Evolutionary conservation across 2,797 vertebrate species (phyloP), one percentile per base, ranked within the genome.

Genomic region (Crypturellus tataupa): DNA sequence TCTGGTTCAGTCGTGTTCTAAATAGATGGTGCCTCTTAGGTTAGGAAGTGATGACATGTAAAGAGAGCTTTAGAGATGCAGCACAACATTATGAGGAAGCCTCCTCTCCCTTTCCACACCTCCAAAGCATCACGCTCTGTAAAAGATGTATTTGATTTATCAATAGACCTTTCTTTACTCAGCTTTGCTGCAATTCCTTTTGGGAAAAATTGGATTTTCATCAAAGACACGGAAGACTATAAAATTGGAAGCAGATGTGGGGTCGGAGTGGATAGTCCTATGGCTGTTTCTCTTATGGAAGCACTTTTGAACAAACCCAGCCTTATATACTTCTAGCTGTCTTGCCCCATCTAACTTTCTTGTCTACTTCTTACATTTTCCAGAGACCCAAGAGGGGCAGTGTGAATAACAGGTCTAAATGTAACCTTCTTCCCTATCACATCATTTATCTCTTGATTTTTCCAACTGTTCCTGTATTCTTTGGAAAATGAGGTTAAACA

Each of bases 191-290:
- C 68, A 77, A 72, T 90, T 95, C 87, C 94, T 95, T 95, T 95
- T 79, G 76, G 94, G 89, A 83, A 86, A 95, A 96, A 83, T 20
- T 85, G 76, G 40, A 79, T 91, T 96, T 96, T 94, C 95, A 95
- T 95, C 96, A 94, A 96, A 96, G 91, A 93, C 89, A 82, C 68
- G 82, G 79, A 90, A 88, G 87, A 78, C 84, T 94, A 89, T 82
- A 73, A 95, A 95, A 96, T 97, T 97, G 95, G 91, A 96, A 96
- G 92, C 95, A 97, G 94, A 96, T 96, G 94, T 94, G 84, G 87
- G 35, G 47, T 76, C 88, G 88, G 75, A 80, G 71, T 93, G 83
- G 87, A 89, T 35, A 89, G 65, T 89, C 83, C 25, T 91, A 39
- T 87, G 78, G 85, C 67, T 90, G 77, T 87, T 92, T 81, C 86